Evolutionary conservation across 2,797 vertebrate species (phyloP).

Genomic region (Mionectes olivaceus): DNA sequence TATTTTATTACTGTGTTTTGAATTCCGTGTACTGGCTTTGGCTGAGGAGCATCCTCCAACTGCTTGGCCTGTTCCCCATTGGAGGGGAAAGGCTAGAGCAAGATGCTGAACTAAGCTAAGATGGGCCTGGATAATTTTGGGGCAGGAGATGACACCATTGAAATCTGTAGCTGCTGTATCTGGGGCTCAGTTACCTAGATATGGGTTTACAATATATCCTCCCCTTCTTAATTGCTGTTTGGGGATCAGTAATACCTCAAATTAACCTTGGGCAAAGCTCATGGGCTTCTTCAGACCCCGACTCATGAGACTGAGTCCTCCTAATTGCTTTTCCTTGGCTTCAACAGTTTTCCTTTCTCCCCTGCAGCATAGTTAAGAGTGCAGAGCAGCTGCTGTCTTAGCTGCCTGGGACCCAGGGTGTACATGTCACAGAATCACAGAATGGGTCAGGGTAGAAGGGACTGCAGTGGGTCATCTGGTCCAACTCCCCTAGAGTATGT

Average conservation of each 20-base stretch:
- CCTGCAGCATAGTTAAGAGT: not conserved
- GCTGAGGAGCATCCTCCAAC: not conserved
- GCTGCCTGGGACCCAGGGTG: not conserved
- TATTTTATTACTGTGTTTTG: not conserved
- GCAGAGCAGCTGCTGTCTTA: not conserved
- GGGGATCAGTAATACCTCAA: not conserved
- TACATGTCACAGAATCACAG: not conserved
- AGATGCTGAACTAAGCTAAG: not conserved
- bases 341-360: not conserved
- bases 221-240: not conserved
- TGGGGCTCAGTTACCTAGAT: not conserved
- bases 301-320: not conserved
- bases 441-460: not conserved
- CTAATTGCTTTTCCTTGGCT: not conserved
- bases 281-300: not conserved
- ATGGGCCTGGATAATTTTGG: not conserved
- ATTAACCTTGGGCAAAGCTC: not conserved
- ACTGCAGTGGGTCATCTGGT: not conserved
- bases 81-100: not conserved
- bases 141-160: not conserved
- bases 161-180: not conserved
- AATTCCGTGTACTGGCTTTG: not conserved
- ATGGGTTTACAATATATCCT: not conserved
- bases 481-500: not conserved
- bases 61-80: not conserved